These are phyloP conservation scores for Eidolon dupreanum DNA, from an alignment of 2,797 vertebrate species.

Conservation along the genomic window DNA sequence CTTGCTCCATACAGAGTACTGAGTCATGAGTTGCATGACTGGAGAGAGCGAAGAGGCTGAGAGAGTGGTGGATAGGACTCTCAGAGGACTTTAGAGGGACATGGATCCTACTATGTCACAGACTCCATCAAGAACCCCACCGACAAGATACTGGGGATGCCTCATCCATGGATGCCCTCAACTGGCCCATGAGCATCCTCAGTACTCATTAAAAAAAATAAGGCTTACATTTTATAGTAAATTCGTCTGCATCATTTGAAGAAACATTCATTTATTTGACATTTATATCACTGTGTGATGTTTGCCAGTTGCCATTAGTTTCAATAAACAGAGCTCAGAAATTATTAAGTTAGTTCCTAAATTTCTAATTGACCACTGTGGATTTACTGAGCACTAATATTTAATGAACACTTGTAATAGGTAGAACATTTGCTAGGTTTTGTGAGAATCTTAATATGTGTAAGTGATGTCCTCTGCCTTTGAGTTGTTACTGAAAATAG, in stretches of 20 bases:
- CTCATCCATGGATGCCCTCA: not conserved
- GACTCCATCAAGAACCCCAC: not conserved
- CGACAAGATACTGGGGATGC: fast-evolving
- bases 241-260: not conserved
- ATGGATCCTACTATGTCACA: not conserved
- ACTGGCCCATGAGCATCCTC: not conserved
- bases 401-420: not conserved
- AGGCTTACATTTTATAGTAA: not conserved
- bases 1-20: not conserved
- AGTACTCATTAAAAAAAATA: not conserved
- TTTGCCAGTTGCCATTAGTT: not conserved
- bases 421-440: not conserved
- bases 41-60: not conserved
- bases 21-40: not conserved
- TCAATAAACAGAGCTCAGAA: not conserved
- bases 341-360: not conserved
- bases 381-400: not conserved
- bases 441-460: not conserved
- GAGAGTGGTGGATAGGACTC: not conserved
- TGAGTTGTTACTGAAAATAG: not conserved
- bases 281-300: not conserved
- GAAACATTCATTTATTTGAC: not conserved
- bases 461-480: not conserved
- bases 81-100: not conserved
- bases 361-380: not conserved